Conservation (phyloP, 1,140 invertebrate genomes). For the Lucilia cuprina region DNA sequence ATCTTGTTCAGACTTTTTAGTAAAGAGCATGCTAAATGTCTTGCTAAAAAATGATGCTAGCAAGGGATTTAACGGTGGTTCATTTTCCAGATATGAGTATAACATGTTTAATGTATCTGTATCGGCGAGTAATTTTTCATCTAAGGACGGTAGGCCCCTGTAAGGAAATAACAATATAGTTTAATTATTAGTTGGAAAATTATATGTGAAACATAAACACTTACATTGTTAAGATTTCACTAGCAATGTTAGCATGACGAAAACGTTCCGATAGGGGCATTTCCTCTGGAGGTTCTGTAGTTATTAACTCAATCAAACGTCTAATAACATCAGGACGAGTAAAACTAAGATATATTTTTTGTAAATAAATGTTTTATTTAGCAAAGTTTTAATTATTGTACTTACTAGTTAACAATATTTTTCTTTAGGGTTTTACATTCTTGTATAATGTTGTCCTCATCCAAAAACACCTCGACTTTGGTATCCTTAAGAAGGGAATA, state of each 20-base stretch:
- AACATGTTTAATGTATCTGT: conserved; percentile 80
- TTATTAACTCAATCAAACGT: conserved; percentile 86
- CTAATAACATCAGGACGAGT: conserved; percentile 82
- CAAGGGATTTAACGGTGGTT: conserved; percentile 89
- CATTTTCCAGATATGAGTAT: conserved; percentile 87
- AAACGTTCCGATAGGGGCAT: conserved; percentile 81
- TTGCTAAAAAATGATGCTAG: conserved; percentile 96
- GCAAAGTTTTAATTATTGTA: conserved; percentile 45
- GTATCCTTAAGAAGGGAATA: conserved; percentile 75
- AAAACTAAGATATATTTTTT: conserved; percentile 69
- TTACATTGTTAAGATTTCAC: conserved; percentile 84
- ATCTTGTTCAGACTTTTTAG: conserved; percentile 77
- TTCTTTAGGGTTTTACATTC: conserved; percentile 94
- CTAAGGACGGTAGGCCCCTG: conserved; percentile 82
- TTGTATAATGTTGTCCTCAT: conserved; percentile 93
- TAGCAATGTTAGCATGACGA: conserved; percentile 91
- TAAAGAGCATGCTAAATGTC: conserved; percentile 86
- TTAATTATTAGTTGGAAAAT: too few species aligned
- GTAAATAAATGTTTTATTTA: neutral
- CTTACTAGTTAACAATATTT: conserved; percentile 92
- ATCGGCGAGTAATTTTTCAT: conserved; percentile 83
- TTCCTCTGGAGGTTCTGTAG: conserved; percentile 81
- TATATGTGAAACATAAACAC: neutral
- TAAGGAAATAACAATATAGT: neutral
- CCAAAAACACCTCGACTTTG: conserved; percentile 86